A percentile compares a stretch with the other conserved stretches of the same genome.
These are phyloP conservation scores for Eretmocerus hayati DNA, from an alignment of 2,888 invertebrate species.

Conservation along the genomic window DNA sequence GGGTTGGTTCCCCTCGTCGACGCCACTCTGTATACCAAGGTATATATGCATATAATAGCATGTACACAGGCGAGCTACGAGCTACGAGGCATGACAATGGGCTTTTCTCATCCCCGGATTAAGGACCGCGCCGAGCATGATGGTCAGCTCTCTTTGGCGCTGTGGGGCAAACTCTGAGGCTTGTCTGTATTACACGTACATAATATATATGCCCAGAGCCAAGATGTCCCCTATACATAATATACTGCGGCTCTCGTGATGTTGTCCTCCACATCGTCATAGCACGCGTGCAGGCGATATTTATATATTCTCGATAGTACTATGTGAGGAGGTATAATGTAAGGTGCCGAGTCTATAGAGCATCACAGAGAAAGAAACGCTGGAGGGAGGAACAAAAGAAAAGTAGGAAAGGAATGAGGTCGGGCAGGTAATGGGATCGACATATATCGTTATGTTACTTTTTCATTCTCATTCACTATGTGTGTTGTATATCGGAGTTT, in stretches of 20 bases:
- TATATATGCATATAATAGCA: background rate
- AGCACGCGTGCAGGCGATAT: too few species aligned
- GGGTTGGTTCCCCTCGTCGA: too few species aligned
- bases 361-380: conserved; percentile 6
- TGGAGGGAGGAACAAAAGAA: conserved; percentile 24
- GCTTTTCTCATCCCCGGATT: conserved; percentile 44
- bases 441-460: conserved; percentile 47
- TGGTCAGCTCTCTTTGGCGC: conserved; percentile 13
- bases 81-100: conserved; percentile 41
- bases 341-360: too few species aligned
- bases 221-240: too few species aligned
- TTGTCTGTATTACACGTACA: background rate
- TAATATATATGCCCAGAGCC: background rate
- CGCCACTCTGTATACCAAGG: too few species aligned
- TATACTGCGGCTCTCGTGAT: too few species aligned
- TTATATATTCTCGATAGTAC: too few species aligned
- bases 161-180: too few species aligned
- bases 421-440: conserved; percentile 45
- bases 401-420: conserved; percentile 22
- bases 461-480: conserved; percentile 42
- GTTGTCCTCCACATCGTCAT: too few species aligned
- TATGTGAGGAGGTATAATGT: too few species aligned
- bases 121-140: conserved; percentile 35
- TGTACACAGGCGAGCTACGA: background rate
- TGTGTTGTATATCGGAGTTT: conserved; percentile 29